These are phyloP conservation scores for Pseudomyrmex cubaensis DNA, from an alignment of 1,140 invertebrate species.

Conservation along the genomic window DNA sequence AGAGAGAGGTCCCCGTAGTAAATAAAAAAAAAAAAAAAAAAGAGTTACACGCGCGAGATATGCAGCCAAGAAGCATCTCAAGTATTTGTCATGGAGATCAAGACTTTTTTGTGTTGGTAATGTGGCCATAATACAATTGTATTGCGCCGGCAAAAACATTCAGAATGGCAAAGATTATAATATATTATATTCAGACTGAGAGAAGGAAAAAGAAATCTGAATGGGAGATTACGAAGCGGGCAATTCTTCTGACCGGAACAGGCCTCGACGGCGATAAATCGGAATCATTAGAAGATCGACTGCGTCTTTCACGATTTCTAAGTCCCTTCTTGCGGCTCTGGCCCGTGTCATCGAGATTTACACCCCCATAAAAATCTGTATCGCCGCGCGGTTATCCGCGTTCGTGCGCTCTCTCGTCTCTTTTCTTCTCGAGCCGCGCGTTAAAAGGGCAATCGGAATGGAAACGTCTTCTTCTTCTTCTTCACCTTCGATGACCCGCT, in stretches of 20 bases:
- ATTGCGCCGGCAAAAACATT: too few species aligned
- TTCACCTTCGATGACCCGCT: conserved; percentile 26
- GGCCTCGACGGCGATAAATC: conserved; percentile 65
- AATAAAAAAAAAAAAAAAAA: conserved; percentile 7
- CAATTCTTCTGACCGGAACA: conserved; percentile 55
- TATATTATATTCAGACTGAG: too few species aligned
- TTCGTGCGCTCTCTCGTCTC: not conserved
- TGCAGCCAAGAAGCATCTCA: not conserved
- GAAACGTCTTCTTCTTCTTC: conserved; percentile 63
- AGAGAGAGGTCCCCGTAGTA: too few species aligned
- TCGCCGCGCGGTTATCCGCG: conserved; percentile 31
- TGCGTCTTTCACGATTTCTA: conserved; percentile 69
- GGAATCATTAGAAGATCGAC: conserved; percentile 72
- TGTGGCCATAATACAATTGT: too few species aligned
- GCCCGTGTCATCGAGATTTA: conserved; percentile 62
- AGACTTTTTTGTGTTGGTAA: not conserved
- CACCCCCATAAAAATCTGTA: conserved; percentile 71
- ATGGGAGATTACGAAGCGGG: too few species aligned
- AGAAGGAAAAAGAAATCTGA: too few species aligned
- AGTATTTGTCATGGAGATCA: not conserved
- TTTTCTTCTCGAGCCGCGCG: not conserved
- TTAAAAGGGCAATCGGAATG: conserved; percentile 60
- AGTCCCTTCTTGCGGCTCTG: conserved; percentile 60
- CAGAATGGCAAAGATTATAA: not conserved
- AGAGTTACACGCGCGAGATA: conserved; percentile 6